phyloP scores from a whole-genome alignment of 2,113 vertebrate genomes.

The Lepidothrix coronata region DNA sequence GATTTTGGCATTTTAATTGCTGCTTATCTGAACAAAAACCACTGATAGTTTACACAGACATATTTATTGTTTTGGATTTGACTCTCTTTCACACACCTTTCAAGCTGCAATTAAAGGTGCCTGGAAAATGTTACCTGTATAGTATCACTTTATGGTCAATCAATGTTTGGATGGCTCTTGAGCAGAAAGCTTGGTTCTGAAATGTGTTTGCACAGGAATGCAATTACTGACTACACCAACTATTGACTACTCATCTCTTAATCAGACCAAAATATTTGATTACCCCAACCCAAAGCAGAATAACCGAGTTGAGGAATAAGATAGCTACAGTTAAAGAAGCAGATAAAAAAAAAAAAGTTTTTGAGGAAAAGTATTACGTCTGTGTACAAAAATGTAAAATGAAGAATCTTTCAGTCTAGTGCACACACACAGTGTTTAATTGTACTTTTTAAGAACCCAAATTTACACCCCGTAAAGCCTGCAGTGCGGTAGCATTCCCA shows the following conservation, averaged over 20 bases:
- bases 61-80: not conserved
- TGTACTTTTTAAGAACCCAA: not conserved
- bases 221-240: not conserved
- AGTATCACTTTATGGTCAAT: not conserved
- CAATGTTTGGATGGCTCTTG: not conserved
- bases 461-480: not conserved
- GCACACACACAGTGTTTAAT: fast-evolving
- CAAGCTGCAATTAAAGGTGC: not conserved
- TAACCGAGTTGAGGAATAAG: not conserved
- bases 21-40: not conserved
- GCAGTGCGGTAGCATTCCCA: not conserved
- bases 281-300: not conserved
- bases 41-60: fast-evolving
- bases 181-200: not conserved
- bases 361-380: not conserved
- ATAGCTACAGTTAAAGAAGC: not conserved
- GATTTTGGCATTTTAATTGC: not conserved
- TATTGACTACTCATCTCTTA: not conserved
- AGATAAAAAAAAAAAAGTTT: not conserved
- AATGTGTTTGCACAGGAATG: not conserved
- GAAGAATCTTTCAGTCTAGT: not conserved
- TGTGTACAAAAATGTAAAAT: not conserved
- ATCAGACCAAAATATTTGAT: not conserved
- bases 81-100: not conserved
- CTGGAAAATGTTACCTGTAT: not conserved